Conservation (phyloP, 2,113 vertebrate genomes). For the Hippopotamus amphibius region DNA sequence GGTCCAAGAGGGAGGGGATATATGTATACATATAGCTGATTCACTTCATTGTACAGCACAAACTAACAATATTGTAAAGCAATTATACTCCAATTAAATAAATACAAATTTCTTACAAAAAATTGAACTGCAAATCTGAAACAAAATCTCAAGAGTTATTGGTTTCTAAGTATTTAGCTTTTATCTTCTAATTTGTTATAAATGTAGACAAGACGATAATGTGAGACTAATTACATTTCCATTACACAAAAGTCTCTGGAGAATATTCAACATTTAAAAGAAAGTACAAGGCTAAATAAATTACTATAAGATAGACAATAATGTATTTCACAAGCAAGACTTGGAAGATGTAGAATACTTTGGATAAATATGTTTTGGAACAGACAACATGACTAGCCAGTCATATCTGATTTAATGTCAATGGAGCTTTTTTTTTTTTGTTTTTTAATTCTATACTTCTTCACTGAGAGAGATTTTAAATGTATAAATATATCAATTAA, state of each 20-base stretch:
- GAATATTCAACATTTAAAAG: conserved; percentile 37
- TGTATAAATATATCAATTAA: conserved; percentile 5
- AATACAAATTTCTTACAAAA: conserved; percentile 27
- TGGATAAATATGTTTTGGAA: background rate
- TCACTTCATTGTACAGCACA: no score
- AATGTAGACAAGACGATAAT: conserved; percentile 13
- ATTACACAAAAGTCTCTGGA: background rate
- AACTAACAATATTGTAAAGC: no score
- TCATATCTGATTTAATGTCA: background rate
- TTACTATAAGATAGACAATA: background rate
- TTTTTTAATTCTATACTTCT: background rate
- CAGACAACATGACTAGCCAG: background rate
- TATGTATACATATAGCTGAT: no score
- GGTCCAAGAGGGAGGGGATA: no score
- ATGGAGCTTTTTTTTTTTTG: background rate
- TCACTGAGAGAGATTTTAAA: background rate
- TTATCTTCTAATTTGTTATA: conserved; percentile 38
- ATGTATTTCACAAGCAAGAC: background rate
- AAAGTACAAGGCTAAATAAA: conserved; percentile 39
- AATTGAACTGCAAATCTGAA: background rate
- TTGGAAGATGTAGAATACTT: background rate
- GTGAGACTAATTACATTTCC: conserved; percentile 35
- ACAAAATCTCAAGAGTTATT: conserved; percentile 46
- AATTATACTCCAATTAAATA: background rate
- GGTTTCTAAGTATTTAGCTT: conserved; percentile 45